Percentiles rank a stretch among this genome's conserved stretches.
These are phyloP conservation scores for Drosophila demipolita DNA, from an alignment of 2,888 invertebrate genomes.

Conservation along the genomic window DNA sequence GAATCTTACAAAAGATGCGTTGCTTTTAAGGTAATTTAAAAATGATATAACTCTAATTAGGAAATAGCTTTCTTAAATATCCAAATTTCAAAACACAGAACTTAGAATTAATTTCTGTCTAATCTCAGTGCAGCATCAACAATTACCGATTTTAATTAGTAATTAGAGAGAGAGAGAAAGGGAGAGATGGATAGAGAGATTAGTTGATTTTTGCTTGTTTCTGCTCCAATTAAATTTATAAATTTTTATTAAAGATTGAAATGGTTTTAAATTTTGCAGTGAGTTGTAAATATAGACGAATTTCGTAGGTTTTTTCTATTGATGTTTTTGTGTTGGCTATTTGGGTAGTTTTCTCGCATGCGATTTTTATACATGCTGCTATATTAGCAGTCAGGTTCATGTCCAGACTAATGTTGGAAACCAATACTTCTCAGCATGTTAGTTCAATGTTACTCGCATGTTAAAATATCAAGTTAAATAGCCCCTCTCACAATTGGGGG, in stretches of 20 bases:
- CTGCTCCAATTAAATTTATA: neutral
- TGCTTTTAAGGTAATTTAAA: neutral
- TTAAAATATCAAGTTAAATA: neutral
- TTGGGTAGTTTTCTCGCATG: constrained; percentile 32
- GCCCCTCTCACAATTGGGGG: neutral
- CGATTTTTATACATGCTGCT: neutral
- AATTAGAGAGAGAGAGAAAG: neutral
- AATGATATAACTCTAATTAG: neutral
- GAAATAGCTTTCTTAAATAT: neutral
- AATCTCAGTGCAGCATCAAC: neutral
- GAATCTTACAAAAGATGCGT: neutral
- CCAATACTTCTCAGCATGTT: neutral
- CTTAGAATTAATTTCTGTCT: neutral
- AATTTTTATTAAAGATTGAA: neutral
- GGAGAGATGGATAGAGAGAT: no score
- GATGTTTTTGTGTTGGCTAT: neutral
- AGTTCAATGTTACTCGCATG: neutral
- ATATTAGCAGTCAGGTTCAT: constrained; percentile 13
- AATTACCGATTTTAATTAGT: neutral
- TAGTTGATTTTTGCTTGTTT: neutral
- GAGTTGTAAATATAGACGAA: neutral
- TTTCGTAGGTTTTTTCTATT: neutral
- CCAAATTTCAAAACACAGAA: neutral
- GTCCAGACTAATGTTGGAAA: constrained; percentile 24
- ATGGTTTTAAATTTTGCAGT: neutral